Evolutionary conservation across 2,113 vertebrate genomes (phyloP).

Genomic region (Xiphophorus couchianus): DNA sequence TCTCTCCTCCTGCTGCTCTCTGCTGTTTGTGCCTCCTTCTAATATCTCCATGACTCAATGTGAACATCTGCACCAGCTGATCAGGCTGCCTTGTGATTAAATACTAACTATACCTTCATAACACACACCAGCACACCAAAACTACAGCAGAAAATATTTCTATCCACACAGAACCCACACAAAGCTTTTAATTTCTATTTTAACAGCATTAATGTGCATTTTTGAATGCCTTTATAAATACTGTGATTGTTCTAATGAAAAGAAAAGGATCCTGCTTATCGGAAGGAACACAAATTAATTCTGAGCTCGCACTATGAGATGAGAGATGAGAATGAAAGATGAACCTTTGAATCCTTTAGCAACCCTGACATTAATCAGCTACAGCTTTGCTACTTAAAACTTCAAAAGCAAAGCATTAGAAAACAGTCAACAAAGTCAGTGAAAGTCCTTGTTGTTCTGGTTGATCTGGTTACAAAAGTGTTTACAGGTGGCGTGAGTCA

Average conservation of each 20-base stretch:
- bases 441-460: not conserved
- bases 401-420: too few relatives aligned
- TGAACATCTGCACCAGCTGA: not conserved
- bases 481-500: not conserved
- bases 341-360: not conserved
- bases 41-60: not conserved
- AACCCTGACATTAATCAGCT: too few relatives aligned
- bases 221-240: too few relatives aligned
- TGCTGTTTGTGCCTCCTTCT: not conserved
- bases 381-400: too few relatives aligned
- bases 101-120: not conserved
- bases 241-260: not conserved
- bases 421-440: too few relatives aligned
- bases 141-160: not conserved
- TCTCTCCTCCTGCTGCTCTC: not conserved
- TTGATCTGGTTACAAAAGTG: not conserved
- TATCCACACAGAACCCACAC: not conserved
- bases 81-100: not conserved
- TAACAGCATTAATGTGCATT: not conserved
- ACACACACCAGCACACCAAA: not conserved
- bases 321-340: not conserved
- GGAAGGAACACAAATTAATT: not conserved
- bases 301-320: not conserved
- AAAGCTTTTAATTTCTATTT: not conserved
- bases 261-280: not conserved